Evolutionary conservation across 2,797 vertebrate genomes (phyloP).

Genomic region (Iguana delicatissima): DNA sequence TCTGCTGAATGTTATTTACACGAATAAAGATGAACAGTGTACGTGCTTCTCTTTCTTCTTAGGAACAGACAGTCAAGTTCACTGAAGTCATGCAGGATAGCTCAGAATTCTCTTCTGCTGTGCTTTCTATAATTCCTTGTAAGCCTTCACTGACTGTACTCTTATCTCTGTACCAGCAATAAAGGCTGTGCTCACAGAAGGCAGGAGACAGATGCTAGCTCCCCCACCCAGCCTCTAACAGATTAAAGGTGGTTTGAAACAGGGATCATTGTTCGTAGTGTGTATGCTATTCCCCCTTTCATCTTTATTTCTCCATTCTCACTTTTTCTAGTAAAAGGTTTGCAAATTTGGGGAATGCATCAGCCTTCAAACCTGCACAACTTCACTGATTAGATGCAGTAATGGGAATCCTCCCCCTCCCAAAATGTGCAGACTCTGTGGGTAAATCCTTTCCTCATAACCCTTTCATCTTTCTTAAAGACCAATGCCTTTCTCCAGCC

Average conservation of each 20-base stretch:
- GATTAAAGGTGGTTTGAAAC: not conserved
- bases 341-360: not conserved
- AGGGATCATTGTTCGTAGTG: not conserved
- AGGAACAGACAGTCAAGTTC: conserved; percentile 9
- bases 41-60: conserved; percentile 4
- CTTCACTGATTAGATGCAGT: not conserved
- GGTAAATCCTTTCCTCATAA: no score
- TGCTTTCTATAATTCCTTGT: not conserved
- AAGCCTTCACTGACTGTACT: not conserved
- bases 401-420: no score
- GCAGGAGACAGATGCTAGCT: not conserved
- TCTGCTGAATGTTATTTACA: not conserved
- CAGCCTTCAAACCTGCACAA: not conserved
- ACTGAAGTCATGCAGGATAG: not conserved
- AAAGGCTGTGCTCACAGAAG: not conserved
- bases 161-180: not conserved
- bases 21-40: not conserved
- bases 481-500: not conserved
- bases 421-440: no score
- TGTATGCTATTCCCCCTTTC: not conserved
- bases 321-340: not conserved
- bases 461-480: not conserved
- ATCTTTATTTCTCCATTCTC: not conserved
- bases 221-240: no score
- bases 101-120: not conserved